These are phyloP conservation scores for rabbit (Oryctolagus cuniculus) DNA, from an alignment of 2,113 vertebrate genomes.

Conservation along the genomic window mOryCun1.1 NC_091433.1:10159501-10160000, in stretches of 20 bases:
- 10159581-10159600: constrained; percentile 81
- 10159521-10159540: constrained; percentile 84
- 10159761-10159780: constrained; percentile 69
- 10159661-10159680: constrained; percentile 77
- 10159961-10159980: constrained; percentile 53
- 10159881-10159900: neutral
- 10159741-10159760: neutral
- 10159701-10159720: constrained; percentile 82
- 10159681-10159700: constrained; percentile 88
- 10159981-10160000: neutral
- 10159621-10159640: constrained; percentile 88
- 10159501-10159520: constrained; percentile 87
- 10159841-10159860: neutral
- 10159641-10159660: constrained; percentile 83
- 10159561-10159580: constrained; percentile 86
- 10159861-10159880: neutral
- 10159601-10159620: constrained; percentile 87
- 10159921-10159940: neutral
- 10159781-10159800: neutral
- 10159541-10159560: constrained; percentile 83
- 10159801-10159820: constrained; percentile 56
- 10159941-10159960: constrained; percentile 59
- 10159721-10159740: constrained; percentile 60
- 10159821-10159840: neutral
- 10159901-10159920: neutral